Conservation (phyloP, 2,888 invertebrate species). For the Leptopterna dolabrata region DNA sequence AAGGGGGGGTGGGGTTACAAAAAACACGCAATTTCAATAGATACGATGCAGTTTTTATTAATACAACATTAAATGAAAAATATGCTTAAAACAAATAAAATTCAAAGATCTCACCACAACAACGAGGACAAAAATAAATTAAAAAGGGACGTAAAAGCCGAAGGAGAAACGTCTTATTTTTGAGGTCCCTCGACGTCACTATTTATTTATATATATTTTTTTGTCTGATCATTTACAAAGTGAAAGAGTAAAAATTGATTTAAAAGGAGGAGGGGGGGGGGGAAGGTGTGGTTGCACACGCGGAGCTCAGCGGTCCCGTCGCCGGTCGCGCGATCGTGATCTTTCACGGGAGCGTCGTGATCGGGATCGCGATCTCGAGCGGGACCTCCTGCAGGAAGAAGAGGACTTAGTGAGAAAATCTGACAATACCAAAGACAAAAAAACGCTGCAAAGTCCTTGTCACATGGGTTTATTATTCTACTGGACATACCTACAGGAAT, state of each 20-base stretch:
- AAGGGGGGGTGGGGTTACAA: too few species aligned
- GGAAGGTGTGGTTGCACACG: neutral
- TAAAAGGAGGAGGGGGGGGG: neutral
- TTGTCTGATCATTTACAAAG: neutral
- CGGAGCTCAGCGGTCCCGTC: slow-evolving; percentile 57
- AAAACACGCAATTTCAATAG: neutral
- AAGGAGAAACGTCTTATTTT: neutral
- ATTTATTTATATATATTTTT: too few species aligned
- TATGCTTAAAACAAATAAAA: neutral
- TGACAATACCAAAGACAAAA: too few species aligned
- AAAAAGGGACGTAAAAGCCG: neutral
- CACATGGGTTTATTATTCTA: too few species aligned
- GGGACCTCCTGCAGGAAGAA: slow-evolving; percentile 61
- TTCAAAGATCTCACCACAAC: neutral
- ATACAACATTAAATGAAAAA: slow-evolving; percentile 5
- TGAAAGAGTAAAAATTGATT: neutral
- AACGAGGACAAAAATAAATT: slow-evolving; percentile 34
- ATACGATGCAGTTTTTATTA: neutral
- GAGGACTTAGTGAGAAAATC: neutral
- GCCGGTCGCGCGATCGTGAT: slow-evolving; percentile 64
- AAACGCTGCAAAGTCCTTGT: too few species aligned
- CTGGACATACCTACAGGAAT: too few species aligned
- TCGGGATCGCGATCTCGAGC: slow-evolving; percentile 63
- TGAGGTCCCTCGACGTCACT: neutral
- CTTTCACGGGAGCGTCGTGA: slow-evolving; percentile 62